Evolutionary conservation across 2,113 vertebrate genomes (phyloP).

Genomic region (Tachysurus vachellii): DNA sequence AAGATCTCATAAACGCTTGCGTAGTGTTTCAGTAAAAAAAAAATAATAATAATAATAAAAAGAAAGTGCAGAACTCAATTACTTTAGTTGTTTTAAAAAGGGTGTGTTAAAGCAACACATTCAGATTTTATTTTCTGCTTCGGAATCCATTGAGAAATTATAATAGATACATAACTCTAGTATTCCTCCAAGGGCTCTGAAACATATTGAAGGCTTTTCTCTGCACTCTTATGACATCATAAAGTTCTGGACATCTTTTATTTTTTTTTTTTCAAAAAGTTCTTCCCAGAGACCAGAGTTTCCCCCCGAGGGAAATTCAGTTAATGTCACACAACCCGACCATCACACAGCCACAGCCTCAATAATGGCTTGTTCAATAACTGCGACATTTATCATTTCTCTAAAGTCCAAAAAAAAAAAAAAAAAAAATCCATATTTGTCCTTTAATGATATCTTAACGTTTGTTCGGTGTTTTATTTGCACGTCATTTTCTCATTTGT

Average conservation of each 20-base stretch:
- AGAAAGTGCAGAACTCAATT: not conserved
- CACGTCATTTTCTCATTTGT: not conserved
- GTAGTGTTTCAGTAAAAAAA: not conserved
- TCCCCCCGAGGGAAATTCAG: not conserved
- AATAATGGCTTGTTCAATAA: not conserved
- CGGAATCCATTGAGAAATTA: not conserved
- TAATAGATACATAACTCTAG: not conserved
- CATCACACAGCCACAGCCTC: not conserved
- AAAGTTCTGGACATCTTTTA: not conserved
- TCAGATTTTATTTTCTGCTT: not conserved
- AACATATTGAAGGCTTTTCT: not conserved
- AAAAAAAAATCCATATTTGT: not conserved
- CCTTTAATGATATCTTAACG: not conserved
- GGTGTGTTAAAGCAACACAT: not conserved
- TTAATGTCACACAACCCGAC: slow-evolving; percentile 15
- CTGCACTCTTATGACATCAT: not conserved
- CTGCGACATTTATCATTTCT: not conserved
- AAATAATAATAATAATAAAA: too few species aligned
- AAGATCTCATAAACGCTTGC: not conserved
- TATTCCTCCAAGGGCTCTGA: not conserved
- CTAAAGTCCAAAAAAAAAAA: not conserved
- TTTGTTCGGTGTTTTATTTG: too few species aligned
- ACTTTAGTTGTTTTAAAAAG: not conserved
- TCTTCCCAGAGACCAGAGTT: not conserved
- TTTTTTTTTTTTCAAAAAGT: not conserved